Conservation (phyloP, 2,797 vertebrate genomes). For the Aphelocoma californica region DNA sequence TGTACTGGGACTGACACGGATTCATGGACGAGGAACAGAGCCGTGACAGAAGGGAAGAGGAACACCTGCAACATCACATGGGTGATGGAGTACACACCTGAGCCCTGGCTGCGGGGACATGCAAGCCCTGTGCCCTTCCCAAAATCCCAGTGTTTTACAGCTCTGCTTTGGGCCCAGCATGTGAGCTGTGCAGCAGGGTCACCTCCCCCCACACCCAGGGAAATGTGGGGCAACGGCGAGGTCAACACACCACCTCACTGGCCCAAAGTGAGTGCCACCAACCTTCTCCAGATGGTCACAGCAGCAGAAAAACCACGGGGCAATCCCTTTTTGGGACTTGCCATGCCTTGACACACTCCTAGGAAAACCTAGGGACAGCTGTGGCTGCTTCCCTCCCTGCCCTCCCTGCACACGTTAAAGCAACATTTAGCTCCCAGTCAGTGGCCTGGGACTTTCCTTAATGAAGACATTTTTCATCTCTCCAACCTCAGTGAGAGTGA, state of each 20-base stretch:
- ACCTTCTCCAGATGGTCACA: background rate
- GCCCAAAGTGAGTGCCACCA: background rate
- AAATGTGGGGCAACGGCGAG: rapidly evolving
- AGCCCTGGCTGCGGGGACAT: background rate
- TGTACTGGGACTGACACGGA: rapidly evolving
- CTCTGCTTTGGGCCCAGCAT: rapidly evolving
- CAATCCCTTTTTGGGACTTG: background rate
- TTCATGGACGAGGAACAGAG: background rate
- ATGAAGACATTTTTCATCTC: conserved; percentile 44
- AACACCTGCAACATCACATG: rapidly evolving
- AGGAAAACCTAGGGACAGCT: background rate
- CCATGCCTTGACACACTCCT: background rate
- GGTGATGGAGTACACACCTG: background rate
- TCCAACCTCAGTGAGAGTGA: background rate
- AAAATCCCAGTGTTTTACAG: rapidly evolving
- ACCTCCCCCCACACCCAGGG: background rate
- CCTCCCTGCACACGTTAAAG: background rate
- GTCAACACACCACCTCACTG: background rate
- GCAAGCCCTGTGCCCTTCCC: rapidly evolving
- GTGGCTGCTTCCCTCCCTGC: background rate
- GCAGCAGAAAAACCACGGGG: background rate
- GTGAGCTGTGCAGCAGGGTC: rapidly evolving
- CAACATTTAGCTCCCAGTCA: background rate
- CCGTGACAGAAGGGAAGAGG: background rate
- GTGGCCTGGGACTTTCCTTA: background rate